Evolutionary conservation across 2,888 invertebrate species (phyloP).

Genomic region (Andrena minutula): DNA sequence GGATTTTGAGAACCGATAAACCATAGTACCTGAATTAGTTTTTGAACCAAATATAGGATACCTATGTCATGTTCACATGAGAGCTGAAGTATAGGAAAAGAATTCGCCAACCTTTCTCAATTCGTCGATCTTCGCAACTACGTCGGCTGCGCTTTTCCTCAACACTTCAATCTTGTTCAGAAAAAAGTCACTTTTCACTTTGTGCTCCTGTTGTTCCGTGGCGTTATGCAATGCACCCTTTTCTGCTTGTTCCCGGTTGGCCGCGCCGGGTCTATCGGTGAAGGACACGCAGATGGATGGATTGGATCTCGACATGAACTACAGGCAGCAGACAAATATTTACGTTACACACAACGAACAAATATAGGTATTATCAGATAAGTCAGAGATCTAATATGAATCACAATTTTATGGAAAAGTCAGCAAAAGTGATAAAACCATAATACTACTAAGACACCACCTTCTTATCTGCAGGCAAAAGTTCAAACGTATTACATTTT

Average conservation of each 20-base stretch:
- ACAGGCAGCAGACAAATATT: background rate
- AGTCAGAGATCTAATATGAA: too few species aligned
- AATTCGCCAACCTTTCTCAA: conserved; percentile 53
- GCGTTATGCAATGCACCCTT: background rate
- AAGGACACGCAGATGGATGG: conserved; percentile 19
- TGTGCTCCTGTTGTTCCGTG: background rate
- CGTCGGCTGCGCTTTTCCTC: conserved; percentile 38
- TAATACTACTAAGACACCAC: too few species aligned
- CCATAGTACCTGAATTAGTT: too few species aligned
- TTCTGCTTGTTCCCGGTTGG: conserved; percentile 39
- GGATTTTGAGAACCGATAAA: too few species aligned
- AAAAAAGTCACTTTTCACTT: conserved; percentile 3
- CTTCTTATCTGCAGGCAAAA: too few species aligned
- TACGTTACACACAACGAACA: background rate
- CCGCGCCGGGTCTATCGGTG: conserved; percentile 64
- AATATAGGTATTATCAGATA: too few species aligned
- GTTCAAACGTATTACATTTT: background rate
- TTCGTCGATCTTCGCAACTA: conserved; percentile 57
- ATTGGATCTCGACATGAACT: conserved; percentile 49
- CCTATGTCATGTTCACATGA: too few species aligned
- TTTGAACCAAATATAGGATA: too few species aligned
- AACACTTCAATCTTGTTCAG: conserved; percentile 51
- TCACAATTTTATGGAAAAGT: too few species aligned
- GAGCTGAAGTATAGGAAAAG: background rate
- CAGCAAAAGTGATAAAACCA: too few species aligned